Conservation (phyloP, 2,888 invertebrate species). For the Dolichopus griseipennis region DNA sequence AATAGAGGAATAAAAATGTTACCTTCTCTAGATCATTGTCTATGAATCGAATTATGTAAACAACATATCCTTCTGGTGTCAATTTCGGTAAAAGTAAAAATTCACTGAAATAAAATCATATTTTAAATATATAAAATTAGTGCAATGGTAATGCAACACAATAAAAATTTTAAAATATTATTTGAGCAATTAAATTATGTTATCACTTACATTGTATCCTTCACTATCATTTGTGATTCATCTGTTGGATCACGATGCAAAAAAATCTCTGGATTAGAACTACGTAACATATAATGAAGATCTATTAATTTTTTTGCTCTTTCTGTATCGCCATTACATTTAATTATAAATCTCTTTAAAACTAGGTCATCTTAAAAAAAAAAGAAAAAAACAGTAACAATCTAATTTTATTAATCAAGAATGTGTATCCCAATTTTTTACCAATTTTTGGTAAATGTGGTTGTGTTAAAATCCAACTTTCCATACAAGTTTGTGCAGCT, state of each 20-base stretch:
- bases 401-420: too few relatives aligned
- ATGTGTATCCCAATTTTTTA: neutral
- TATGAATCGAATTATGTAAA: conserved; percentile 54
- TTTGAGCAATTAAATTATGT: too few relatives aligned
- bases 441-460: conserved; percentile 7
- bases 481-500: neutral
- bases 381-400: neutral
- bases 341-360: conserved; percentile 32
- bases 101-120: conserved; percentile 46
- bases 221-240: conserved; percentile 19
- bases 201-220: neutral
- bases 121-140: too few relatives aligned
- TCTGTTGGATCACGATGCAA: conserved; percentile 45
- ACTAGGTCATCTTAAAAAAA: conserved; percentile 29
- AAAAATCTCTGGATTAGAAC: conserved; percentile 49
- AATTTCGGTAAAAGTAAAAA: conserved; percentile 55
- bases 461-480: conserved; percentile 9
- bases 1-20: neutral
- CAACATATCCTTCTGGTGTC: conserved; percentile 55
- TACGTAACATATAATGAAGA: conserved; percentile 44
- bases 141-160: too few relatives aligned
- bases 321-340: conserved; percentile 33
- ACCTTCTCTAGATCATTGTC: conserved; percentile 50
- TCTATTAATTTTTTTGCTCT: conserved; percentile 35
- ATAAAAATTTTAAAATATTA: too few relatives aligned